A percentile compares a stretch with the other conserved stretches of the same genome.
These are phyloP conservation scores for Cyrtonyx montezumae DNA, from an alignment of 2,113 vertebrate species.

Conservation along the genomic window DNA sequence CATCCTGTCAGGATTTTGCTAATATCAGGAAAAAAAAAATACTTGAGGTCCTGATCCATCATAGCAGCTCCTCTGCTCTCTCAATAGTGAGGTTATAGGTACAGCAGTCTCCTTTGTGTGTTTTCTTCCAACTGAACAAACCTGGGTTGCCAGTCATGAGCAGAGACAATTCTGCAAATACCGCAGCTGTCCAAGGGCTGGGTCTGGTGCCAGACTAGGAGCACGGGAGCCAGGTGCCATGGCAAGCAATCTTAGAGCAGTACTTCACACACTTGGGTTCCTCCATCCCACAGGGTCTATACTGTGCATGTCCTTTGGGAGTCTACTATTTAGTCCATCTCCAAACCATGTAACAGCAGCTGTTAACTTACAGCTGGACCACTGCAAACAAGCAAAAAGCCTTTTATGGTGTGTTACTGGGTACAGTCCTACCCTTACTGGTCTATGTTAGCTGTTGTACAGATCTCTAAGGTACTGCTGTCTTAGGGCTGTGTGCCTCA, in stretches of 20 bases:
- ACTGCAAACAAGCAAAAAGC: background rate
- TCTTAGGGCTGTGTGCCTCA: background rate
- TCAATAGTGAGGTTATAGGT: background rate
- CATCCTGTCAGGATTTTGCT: background rate
- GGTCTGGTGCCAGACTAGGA: background rate
- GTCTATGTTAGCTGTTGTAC: background rate
- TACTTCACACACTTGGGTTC: background rate
- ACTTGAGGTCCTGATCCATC: background rate
- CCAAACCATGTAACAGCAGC: background rate
- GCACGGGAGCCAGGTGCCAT: too few relatives aligned
- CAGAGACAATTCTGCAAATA: background rate
- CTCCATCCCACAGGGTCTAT: accelerated
- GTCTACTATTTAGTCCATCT: background rate
- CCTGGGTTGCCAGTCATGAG: background rate
- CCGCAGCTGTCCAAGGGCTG: background rate
- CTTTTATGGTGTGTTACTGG: background rate
- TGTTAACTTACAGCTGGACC: background rate
- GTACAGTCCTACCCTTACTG: background rate
- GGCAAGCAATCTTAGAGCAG: background rate
- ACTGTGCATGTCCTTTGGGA: background rate
- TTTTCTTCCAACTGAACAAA: background rate
- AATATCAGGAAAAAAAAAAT: background rate
- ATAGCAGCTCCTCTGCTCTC: background rate
- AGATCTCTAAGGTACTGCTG: background rate
- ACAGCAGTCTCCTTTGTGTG: background rate